A percentile compares a stretch with the other conserved stretches of the same genome.
Evolutionary conservation across 2,797 vertebrate genomes (phyloP).

Genomic region (Acrossocheilus fasciatus): DNA sequence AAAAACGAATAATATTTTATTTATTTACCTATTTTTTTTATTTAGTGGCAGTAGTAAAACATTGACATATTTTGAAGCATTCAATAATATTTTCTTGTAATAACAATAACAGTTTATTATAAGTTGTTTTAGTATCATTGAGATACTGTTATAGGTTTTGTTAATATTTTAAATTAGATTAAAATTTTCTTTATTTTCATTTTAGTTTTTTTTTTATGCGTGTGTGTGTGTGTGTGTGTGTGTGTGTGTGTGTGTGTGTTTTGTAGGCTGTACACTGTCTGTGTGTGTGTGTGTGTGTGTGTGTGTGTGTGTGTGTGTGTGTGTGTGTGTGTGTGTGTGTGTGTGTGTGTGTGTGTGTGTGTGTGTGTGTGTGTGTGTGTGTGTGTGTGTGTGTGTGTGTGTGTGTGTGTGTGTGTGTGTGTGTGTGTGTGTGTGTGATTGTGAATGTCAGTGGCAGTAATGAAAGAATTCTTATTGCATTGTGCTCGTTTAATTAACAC

Average conservation of each 20-base stretch:
- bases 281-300: conserved; percentile 45
- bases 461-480: conserved; percentile 78
- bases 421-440: conserved; percentile 40
- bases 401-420: conserved; percentile 45
- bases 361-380: neutral
- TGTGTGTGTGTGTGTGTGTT: conserved; percentile 36
- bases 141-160: too few relatives aligned
- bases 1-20: too few relatives aligned
- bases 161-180: too few relatives aligned
- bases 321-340: conserved; percentile 42
- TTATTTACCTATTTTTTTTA: too few relatives aligned
- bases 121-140: too few relatives aligned
- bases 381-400: conserved; percentile 41
- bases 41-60: too few relatives aligned
- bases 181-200: too few relatives aligned
- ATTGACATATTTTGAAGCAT: too few relatives aligned
- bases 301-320: conserved; percentile 46
- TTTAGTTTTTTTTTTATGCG: too few relatives aligned
- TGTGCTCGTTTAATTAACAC: conserved; percentile 80
- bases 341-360: conserved; percentile 43
- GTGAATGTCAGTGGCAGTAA: conserved; percentile 70
- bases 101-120: too few relatives aligned
- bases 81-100: too few relatives aligned
- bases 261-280: neutral
- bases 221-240: neutral